phyloP scores from a whole-genome alignment of 2,797 vertebrate genomes.

The Graptemys geographica region DNA sequence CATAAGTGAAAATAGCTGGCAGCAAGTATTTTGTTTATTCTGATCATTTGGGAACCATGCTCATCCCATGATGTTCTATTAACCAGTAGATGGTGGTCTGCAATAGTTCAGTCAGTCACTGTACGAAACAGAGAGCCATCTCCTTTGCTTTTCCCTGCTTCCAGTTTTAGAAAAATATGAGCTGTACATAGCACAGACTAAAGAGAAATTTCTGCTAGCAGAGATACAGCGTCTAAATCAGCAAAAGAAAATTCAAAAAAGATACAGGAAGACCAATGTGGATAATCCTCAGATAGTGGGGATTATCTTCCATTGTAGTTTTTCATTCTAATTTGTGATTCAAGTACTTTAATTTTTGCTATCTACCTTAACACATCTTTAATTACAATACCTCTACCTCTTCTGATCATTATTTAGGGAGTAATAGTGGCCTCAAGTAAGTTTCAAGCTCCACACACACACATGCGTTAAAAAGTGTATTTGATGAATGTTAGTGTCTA shows the following conservation, averaged over 20 bases:
- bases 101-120: neutral
- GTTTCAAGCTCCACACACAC: neutral
- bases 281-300: neutral
- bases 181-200: neutral
- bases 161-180: neutral
- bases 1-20: neutral
- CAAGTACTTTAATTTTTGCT: neutral
- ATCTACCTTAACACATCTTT: neutral
- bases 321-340: conserved; percentile 4
- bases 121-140: neutral
- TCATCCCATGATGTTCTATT: neutral
- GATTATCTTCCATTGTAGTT: neutral
- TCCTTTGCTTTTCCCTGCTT: neutral
- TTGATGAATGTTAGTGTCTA: neutral
- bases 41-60: neutral
- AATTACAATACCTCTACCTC: neutral
- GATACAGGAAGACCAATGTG: neutral
- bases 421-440: neutral
- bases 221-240: neutral
- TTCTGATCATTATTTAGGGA: neutral
- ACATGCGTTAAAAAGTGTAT: neutral
- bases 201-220: neutral
- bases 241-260: neutral
- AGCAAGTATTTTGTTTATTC: neutral
- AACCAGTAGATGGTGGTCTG: neutral